Percentiles rank a stretch among this genome's conserved stretches.
phyloP scores from a whole-genome alignment of 2,888 invertebrate species.

The Dione juno region DNA sequence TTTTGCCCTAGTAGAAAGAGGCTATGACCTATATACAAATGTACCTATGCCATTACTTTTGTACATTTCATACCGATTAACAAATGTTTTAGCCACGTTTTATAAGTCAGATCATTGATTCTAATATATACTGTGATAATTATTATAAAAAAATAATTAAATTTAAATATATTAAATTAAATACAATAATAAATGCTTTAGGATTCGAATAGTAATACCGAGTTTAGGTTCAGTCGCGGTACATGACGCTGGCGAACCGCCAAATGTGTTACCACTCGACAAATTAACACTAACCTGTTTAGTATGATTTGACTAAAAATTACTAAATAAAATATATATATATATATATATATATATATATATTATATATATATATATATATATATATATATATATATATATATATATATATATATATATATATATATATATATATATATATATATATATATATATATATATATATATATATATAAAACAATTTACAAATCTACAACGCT shows the following conservation, averaged over 20 bases:
- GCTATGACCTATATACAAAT: not conserved
- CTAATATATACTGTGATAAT: not conserved
- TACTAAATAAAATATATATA: not conserved
- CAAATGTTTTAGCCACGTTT: too few species aligned
- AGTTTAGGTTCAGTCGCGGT: conserved; percentile 39
- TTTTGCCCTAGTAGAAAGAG: not conserved
- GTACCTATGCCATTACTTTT: too few species aligned
- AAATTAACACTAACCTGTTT: conserved; percentile 42
- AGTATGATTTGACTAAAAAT: not conserved
- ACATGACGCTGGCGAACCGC: conserved; percentile 43
- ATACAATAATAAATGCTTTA: conserved; percentile 19
- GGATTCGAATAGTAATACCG: conserved; percentile 34
- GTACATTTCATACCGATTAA: too few species aligned
- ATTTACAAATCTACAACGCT: not conserved
- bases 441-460: too few species aligned
- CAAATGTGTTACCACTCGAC: conserved; percentile 41
- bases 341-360: too few species aligned
- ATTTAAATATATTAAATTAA: not conserved
- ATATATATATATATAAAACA: not conserved
- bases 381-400: too few species aligned
- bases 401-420: too few species aligned
- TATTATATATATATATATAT: too few species aligned
- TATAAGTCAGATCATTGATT: too few species aligned
- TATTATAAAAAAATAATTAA: not conserved
- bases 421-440: too few species aligned